These are phyloP conservation scores for Agonopterix heracliana DNA, from an alignment of 2,888 invertebrate species.

Conservation along the genomic window DNA sequence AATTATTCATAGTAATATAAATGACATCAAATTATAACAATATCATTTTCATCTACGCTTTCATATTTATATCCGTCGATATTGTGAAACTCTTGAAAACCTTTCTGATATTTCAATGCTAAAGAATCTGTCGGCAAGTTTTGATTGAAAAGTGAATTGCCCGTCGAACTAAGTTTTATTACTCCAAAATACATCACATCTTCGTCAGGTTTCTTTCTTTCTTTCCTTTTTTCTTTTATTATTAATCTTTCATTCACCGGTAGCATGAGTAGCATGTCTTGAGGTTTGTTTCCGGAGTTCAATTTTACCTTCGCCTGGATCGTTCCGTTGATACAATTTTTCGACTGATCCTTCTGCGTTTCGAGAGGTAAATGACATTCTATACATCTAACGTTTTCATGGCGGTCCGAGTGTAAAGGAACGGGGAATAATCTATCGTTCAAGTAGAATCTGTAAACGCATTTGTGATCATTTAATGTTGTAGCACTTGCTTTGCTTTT, in stretches of 20 bases:
- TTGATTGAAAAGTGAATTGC: conserved; percentile 47
- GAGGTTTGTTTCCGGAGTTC: conserved; percentile 26
- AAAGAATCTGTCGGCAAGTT: conserved; percentile 48
- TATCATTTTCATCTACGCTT: conserved; percentile 33
- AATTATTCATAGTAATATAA: not conserved
- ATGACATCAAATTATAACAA: conserved; percentile 37
- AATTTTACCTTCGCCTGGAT: conserved; percentile 64
- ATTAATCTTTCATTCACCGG: conserved; percentile 56
- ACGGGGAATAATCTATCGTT: conserved; percentile 76
- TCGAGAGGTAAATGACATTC: conserved; percentile 65
- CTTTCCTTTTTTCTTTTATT: conserved; percentile 46
- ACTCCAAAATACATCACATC: conserved; percentile 58
- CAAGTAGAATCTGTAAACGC: conserved; percentile 72
- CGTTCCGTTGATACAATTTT: conserved; percentile 42
- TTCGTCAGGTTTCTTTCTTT: conserved; percentile 20
- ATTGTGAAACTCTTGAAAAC: conserved; percentile 38
- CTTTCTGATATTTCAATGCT: conserved; percentile 62
- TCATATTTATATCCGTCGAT: conserved; percentile 34
- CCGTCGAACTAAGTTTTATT: conserved; percentile 43
- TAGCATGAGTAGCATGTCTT: conserved; percentile 50
- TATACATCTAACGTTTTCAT: conserved; percentile 62
- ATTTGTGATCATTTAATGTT: conserved; percentile 54
- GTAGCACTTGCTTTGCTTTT: conserved; percentile 32
- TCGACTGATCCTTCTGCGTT: conserved; percentile 17
- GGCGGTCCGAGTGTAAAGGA: conserved; percentile 58